Conservation (phyloP, 23 tunicate species). For the Diplosoma virens region DNA sequence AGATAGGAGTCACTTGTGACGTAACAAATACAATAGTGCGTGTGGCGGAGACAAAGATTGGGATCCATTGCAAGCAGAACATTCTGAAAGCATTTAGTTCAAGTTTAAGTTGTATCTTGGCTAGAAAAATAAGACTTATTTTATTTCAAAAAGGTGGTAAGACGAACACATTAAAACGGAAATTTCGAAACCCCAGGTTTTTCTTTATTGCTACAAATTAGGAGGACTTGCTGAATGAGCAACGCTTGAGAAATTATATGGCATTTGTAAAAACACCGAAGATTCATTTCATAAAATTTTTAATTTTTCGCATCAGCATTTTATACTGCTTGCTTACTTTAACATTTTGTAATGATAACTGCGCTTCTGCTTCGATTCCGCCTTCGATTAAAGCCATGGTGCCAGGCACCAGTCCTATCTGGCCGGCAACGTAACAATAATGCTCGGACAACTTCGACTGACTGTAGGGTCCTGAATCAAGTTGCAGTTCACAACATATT, state of each 20-base stretch:
- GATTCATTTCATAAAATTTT: too few relatives aligned
- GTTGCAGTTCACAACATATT: too few relatives aligned
- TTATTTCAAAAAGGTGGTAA: too few relatives aligned
- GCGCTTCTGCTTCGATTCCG: slow-evolving; percentile 52
- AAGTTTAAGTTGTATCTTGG: too few relatives aligned
- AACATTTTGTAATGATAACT: slow-evolving; percentile 63
- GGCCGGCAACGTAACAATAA: slow-evolving; percentile 65
- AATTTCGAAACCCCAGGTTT: too few relatives aligned
- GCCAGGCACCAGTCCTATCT: slow-evolving; percentile 78
- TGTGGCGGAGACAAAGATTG: not conserved
- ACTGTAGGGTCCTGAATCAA: slow-evolving; percentile 89
- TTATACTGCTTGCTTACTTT: slow-evolving; percentile 22
- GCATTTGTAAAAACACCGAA: too few relatives aligned
- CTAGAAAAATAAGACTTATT: too few relatives aligned
- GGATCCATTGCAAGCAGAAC: slow-evolving; percentile 54
- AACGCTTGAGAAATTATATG: too few relatives aligned
- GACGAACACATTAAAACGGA: too few relatives aligned
- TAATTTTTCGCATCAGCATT: too few relatives aligned
- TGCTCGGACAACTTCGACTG: slow-evolving; percentile 45
- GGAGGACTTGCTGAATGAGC: too few relatives aligned
- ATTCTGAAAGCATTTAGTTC: slow-evolving; percentile 22
- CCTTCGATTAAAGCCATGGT: slow-evolving; percentile 57
- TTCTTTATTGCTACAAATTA: too few relatives aligned
- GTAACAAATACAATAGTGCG: slow-evolving; percentile 58
- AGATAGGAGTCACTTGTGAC: slow-evolving; percentile 8